phyloP scores from a whole-genome alignment of 64 coral and sea anemone genomes.

The Porites lutea region DNA sequence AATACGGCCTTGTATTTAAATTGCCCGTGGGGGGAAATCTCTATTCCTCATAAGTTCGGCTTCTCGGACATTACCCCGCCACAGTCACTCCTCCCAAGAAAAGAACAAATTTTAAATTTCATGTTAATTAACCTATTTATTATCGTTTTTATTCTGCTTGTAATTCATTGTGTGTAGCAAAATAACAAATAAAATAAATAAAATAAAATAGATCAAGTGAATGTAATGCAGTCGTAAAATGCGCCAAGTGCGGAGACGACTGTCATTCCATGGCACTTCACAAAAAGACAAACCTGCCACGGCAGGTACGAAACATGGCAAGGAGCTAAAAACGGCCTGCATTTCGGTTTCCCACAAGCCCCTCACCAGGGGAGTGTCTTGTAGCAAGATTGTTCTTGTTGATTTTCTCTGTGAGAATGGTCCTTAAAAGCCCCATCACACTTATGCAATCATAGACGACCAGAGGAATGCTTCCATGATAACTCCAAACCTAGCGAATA shows the following conservation, averaged over 20 bases:
- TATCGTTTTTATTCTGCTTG: too few species aligned
- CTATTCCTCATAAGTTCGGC: too few species aligned
- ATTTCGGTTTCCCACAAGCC: background rate
- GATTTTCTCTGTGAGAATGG: background rate
- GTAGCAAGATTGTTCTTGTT: constrained; percentile 47
- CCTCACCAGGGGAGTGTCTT: background rate
- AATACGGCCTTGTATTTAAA: too few species aligned
- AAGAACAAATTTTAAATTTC: too few species aligned
- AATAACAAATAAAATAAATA: too few species aligned
- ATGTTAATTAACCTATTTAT: too few species aligned
- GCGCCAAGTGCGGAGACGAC: constrained; percentile 5
- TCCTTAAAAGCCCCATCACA: background rate
- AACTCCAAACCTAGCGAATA: background rate
- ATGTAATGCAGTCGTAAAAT: background rate
- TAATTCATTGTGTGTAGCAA: too few species aligned
- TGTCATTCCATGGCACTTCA: constrained; percentile 3
- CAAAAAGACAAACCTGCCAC: constrained; percentile 2
- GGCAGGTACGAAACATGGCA: background rate
- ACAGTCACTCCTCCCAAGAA: too few species aligned
- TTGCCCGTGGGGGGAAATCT: too few species aligned
- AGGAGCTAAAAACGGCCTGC: background rate
- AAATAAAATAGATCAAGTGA: background rate
- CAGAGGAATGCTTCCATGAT: constrained; percentile 37
- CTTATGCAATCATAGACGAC: background rate
- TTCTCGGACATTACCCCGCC: too few species aligned